Evolutionary conservation across 2,888 invertebrate species (phyloP).

Genomic region (Noctua janthe): DNA sequence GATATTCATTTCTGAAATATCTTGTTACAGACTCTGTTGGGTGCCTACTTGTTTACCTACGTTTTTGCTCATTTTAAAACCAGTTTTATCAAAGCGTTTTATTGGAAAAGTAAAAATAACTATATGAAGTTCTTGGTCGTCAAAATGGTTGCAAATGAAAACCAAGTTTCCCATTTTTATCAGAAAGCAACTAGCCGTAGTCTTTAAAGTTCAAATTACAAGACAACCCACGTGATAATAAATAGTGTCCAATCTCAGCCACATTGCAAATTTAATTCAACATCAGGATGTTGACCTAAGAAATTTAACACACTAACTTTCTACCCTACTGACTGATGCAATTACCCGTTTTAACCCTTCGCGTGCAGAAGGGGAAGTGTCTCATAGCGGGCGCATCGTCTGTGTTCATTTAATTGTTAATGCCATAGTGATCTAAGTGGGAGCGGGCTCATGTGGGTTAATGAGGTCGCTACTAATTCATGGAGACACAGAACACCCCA

Average conservation of each 20-base stretch:
- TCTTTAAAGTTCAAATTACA: not conserved
- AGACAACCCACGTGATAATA: not conserved
- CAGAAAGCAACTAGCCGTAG: not conserved
- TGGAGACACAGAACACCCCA: slow-evolving; percentile 81
- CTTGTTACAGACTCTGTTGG: not conserved
- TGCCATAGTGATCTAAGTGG: slow-evolving; percentile 82
- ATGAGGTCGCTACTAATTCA: slow-evolving; percentile 87
- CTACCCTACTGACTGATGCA: slow-evolving; percentile 64
- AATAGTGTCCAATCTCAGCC: slow-evolving; percentile 33
- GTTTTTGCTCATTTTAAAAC: not conserved
- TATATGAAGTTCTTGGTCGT: not conserved
- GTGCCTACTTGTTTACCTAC: not conserved
- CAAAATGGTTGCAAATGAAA: not conserved
- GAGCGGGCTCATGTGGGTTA: slow-evolving; percentile 84
- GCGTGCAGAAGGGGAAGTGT: slow-evolving; percentile 58
- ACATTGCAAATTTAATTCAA: slow-evolving; percentile 46
- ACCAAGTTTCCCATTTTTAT: too few relatives aligned
- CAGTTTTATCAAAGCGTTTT: not conserved
- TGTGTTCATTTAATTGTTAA: slow-evolving; percentile 85
- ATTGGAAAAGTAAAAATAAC: too few relatives aligned
- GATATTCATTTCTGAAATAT: slow-evolving; percentile 19
- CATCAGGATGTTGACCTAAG: slow-evolving; percentile 42
- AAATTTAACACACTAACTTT: slow-evolving; percentile 54
- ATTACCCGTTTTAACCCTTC: slow-evolving; percentile 67
- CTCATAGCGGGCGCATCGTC: slow-evolving; percentile 70